Evolutionary conservation across 2,888 invertebrate genomes (phyloP), one percentile per base, ranked within the genome.

Genomic region (Apotomis betuletana): DNA sequence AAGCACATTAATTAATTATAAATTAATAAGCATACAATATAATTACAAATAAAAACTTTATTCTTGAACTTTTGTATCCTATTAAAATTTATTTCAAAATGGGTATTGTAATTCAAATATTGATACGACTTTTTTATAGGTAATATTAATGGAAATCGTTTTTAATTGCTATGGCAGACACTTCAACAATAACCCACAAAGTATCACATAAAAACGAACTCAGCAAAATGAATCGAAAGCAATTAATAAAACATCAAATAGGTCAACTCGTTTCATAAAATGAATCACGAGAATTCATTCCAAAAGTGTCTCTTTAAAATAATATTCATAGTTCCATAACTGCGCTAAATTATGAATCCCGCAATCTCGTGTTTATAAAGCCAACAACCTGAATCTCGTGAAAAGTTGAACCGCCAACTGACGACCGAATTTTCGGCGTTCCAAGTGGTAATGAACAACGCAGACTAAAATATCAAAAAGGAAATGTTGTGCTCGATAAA

Each of bases 301-400:
- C 44, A 46, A 46, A 44, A 65, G 2, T 41, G 55, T 46, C 55
- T 8, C 55, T 44, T 55, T 65, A 8, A 44, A 65, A 65, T 65
- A 65, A 65, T 46, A 57, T 36, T 15, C 46, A 15, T 65, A 57
- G 55, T 57, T 46, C 55, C 13, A 54, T 41, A 54, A n/a, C 63
- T 10, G 15, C 10, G 41, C n/a, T 54, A 9, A 57, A 12, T 63
- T 41, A 63, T 63, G 4, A 54, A 63, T 52, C 15, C 63, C 57
- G 27, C 57, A 27, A 10, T 57, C 36, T 38, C 55, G 55, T 65
- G 46, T 65, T 65, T 65, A 65, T n/a, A 65, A 46, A 65, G n/a
- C 27, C 55, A 65, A 65, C 65, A 46, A n/a, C 41, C 27, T 46
- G 46, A 57, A 57, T 36, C 46, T 65, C 27, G 46, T 65, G 55